Evolutionary conservation across 2,888 invertebrate species (phyloP).

Genomic region (Platycnemis pennipes): DNA sequence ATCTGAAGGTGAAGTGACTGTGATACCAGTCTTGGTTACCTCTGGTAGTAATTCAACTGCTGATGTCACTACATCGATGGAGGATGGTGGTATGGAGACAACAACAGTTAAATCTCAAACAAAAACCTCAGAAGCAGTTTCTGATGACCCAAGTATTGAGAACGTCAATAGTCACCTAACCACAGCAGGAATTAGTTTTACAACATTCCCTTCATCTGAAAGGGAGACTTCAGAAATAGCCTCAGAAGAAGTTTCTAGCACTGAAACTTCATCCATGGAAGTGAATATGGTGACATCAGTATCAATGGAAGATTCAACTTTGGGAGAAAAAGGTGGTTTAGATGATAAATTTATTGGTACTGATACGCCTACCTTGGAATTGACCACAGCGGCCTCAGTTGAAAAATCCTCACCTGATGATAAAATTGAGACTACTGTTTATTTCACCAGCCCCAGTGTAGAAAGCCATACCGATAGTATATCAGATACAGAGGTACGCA

Average conservation of each 20-base stretch:
- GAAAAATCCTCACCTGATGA: not conserved
- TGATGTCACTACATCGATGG: not conserved
- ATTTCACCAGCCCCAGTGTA: not conserved
- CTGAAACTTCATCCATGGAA: constrained; percentile 62
- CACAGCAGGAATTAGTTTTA: not conserved
- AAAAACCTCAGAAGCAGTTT: not conserved
- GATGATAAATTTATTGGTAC: not conserved
- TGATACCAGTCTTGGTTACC: not conserved
- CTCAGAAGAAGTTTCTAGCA: constrained; percentile 56
- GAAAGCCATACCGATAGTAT: not conserved
- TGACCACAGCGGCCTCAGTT: not conserved
- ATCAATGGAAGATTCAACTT: constrained; percentile 52
- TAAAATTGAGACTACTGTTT: not conserved
- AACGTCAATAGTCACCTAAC: not conserved
- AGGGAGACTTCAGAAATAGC: not conserved
- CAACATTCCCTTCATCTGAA: not conserved
- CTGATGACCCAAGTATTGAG: not conserved
- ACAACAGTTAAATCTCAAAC: not conserved
- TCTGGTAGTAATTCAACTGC: not conserved
- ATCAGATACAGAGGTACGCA: not conserved
- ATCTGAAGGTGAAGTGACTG: not conserved
- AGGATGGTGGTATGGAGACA: not conserved
- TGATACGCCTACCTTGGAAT: not conserved
- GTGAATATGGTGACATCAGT: constrained; percentile 63
- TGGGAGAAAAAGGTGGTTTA: not conserved